Evolutionary conservation across 2,113 vertebrate genomes (phyloP).

Genomic region (Myrmecobius fasciatus): DNA sequence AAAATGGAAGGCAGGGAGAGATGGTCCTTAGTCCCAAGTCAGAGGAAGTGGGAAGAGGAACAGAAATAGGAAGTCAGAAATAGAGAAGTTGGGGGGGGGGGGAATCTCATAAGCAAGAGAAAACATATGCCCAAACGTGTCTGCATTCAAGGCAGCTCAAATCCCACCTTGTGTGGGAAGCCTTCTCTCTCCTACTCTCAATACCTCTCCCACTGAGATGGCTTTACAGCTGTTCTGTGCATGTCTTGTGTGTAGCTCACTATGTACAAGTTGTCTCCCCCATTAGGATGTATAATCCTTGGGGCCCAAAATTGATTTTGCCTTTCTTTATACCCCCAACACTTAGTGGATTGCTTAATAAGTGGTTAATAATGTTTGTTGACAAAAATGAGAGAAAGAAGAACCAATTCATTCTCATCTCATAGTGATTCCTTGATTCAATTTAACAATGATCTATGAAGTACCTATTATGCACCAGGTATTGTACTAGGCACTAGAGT

Average conservation of each 20-base stretch:
- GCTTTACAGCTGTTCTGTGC: not conserved
- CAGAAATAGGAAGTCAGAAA: not conserved
- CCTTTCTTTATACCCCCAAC: not conserved
- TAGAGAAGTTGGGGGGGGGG: not conserved
- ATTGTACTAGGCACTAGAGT: not conserved
- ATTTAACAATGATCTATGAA: not conserved
- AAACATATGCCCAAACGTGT: not conserved
- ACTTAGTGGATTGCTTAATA: not conserved
- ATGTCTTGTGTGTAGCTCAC: not conserved
- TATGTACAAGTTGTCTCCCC: not conserved
- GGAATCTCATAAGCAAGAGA: not conserved
- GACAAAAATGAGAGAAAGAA: not conserved
- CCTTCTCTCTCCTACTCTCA: not conserved
- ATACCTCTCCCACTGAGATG: not conserved
- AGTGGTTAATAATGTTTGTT: not conserved
- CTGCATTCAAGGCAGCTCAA: not conserved
- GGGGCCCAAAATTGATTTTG: not conserved
- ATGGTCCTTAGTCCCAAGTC: not conserved
- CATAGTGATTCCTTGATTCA: not conserved
- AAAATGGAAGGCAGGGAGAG: not conserved
- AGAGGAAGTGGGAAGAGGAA: not conserved
- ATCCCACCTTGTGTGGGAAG: not conserved
- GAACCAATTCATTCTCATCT: not conserved
- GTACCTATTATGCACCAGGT: not conserved
- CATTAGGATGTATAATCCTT: not conserved